phyloP scores from a whole-genome alignment of 23 tunicate genomes.

The Diplosoma virens region DNA sequence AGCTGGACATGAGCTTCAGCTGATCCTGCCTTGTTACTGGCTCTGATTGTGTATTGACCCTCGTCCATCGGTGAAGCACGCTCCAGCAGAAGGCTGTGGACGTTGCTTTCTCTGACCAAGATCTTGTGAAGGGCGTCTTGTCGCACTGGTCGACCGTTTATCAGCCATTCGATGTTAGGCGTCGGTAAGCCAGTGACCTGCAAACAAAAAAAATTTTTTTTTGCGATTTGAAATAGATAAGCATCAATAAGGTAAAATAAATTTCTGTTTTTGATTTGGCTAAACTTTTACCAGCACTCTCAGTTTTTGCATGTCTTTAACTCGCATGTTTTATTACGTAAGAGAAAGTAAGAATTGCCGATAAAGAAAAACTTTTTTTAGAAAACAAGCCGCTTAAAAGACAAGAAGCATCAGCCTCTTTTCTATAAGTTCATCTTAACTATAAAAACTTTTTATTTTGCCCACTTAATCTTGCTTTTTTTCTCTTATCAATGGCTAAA shows the following conservation, averaged over 20 bases:
- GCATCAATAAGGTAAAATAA: too few relatives aligned
- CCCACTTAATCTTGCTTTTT: too few relatives aligned
- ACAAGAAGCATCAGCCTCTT: too few relatives aligned
- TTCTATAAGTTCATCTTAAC: too few relatives aligned
- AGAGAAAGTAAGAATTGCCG: too few relatives aligned
- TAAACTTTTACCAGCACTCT: not conserved
- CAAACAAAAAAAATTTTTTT: not conserved
- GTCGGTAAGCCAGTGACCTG: constrained; percentile 92
- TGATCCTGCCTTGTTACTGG: constrained; percentile 82
- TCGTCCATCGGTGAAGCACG: constrained; percentile 86
- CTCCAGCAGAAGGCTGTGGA: constrained; percentile 83
- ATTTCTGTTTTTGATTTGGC: not conserved
- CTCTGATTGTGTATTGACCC: constrained; percentile 82
- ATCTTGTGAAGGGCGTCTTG: constrained; percentile 74
- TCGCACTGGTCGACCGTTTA: constrained; percentile 78
- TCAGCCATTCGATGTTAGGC: constrained; percentile 70
- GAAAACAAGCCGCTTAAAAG: too few relatives aligned
- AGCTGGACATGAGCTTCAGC: constrained; percentile 57
- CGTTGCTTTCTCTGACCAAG: constrained; percentile 91
- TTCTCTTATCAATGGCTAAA: too few relatives aligned
- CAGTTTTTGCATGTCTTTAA: not conserved
- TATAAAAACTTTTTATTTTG: too few relatives aligned
- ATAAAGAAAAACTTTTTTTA: too few relatives aligned
- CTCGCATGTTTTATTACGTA: too few relatives aligned
- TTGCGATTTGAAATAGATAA: too few relatives aligned